These are phyloP conservation scores for Trochalopteron elliotii DNA, from an alignment of 2,113 vertebrate genomes.

Conservation along the genomic window DNA sequence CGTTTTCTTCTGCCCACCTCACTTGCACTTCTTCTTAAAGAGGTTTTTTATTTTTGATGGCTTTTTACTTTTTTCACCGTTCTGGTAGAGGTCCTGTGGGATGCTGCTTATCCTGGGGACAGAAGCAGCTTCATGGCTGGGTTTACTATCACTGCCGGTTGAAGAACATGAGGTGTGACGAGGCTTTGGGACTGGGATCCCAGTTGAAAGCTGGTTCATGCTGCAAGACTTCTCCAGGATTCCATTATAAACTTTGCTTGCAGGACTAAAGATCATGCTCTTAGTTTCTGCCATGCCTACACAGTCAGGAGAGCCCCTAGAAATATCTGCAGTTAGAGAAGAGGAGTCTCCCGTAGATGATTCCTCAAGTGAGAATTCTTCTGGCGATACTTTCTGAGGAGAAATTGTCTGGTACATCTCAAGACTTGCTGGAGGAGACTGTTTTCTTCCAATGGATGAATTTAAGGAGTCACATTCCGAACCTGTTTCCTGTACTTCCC, in stretches of 20 bases:
- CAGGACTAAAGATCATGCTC: slow-evolving; percentile 85
- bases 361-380: slow-evolving; percentile 86
- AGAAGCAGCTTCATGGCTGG: slow-evolving; percentile 73
- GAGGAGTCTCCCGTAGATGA: slow-evolving; percentile 79
- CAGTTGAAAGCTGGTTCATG: slow-evolving; percentile 88
- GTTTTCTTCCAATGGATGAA: slow-evolving; percentile 86
- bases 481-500: slow-evolving; percentile 86
- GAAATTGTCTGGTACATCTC: slow-evolving; percentile 83
- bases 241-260: slow-evolving; percentile 91
- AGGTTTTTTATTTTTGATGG: slow-evolving; percentile 95
- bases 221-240: slow-evolving; percentile 97
- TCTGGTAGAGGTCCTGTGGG: slow-evolving; percentile 90
- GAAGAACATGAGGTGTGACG: slow-evolving; percentile 86
- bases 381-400: slow-evolving; percentile 86
- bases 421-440: slow-evolving; percentile 79
- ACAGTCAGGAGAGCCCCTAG: slow-evolving; percentile 88
- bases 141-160: slow-evolving; percentile 82
- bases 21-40: slow-evolving; percentile 93
- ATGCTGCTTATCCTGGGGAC: slow-evolving; percentile 84
- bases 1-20: slow-evolving; percentile 53
- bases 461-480: slow-evolving; percentile 91
- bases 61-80: slow-evolving; percentile 92
- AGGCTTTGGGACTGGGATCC: slow-evolving; percentile 77
- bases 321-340: slow-evolving; percentile 74
- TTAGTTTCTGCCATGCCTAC: slow-evolving; percentile 86